phyloP scores from a whole-genome alignment of 2,888 invertebrate genomes.

The Oscheius sp. region DNA sequence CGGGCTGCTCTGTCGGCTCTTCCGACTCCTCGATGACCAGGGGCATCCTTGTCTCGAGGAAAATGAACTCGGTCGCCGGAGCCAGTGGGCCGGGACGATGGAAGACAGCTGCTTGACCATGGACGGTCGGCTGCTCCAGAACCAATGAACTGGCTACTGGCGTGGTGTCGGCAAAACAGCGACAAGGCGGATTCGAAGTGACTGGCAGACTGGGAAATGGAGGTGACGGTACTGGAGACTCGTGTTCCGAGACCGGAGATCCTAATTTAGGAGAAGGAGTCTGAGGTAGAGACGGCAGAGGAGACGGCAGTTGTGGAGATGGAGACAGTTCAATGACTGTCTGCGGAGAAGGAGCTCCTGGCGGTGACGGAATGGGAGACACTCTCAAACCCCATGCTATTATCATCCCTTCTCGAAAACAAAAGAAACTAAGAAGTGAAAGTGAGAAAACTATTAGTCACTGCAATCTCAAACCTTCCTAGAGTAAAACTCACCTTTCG shows the following conservation, averaged over 20 bases:
- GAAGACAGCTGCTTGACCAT: not conserved
- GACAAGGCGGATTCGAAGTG: constrained; percentile 20
- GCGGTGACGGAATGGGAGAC: constrained; percentile 24
- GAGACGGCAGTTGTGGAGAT: not conserved
- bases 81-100: constrained; percentile 1
- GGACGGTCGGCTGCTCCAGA: not conserved
- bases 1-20: not conserved
- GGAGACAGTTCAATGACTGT: not conserved
- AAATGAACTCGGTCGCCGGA: constrained; percentile 24
- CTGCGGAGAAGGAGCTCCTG: not conserved
- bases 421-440: constrained; percentile 12
- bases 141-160: constrained; percentile 3
- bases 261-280: not conserved
- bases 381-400: constrained; percentile 29
- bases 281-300: constrained; percentile 19
- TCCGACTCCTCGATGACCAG: constrained; percentile 22
- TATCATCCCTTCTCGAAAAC: not conserved
- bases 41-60: constrained; percentile 30
- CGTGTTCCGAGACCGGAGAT: constrained; percentile 12
- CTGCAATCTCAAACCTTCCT: not conserved
- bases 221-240: constrained; percentile 28
- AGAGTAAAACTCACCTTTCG: constrained; percentile 40
- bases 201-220: constrained; percentile 6
- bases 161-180: constrained; percentile 25
- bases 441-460: constrained; percentile 15